Evolutionary conservation across 2,888 invertebrate genomes (phyloP).

Genomic region (Cabera pusaria): DNA sequence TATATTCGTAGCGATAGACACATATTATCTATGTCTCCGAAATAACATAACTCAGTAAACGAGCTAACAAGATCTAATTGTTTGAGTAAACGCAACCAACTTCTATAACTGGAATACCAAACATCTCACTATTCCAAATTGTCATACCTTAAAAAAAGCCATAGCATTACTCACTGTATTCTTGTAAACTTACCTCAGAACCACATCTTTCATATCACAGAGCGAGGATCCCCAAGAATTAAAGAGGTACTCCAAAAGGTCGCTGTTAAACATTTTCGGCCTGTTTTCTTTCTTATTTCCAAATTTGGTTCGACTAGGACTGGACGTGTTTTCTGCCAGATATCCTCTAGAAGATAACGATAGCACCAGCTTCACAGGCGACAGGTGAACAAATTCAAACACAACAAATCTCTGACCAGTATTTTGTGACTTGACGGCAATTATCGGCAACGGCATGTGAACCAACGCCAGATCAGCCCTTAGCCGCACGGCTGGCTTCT

Average conservation of each 20-base stretch:
- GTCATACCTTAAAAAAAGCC: no score
- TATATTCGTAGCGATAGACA: no score
- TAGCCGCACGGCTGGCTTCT: constrained; percentile 82
- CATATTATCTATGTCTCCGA: no score
- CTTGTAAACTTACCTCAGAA: constrained; percentile 81
- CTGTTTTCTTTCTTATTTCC: constrained; percentile 70
- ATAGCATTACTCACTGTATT: no score
- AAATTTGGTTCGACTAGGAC: constrained; percentile 53
- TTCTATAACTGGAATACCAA: no score
- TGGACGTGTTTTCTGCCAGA: constrained; percentile 53
- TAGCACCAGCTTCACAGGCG: constrained; percentile 84
- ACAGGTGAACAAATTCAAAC: constrained; percentile 83
- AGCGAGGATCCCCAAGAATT: constrained; percentile 86
- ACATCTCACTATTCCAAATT: no score
- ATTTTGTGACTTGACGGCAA: constrained; percentile 68
- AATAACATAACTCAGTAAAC: no score
- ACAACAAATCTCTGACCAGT: constrained; percentile 65
- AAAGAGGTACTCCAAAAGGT: constrained; percentile 85
- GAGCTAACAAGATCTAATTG: no score
- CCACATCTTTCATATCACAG: constrained; percentile 86
- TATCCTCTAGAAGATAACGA: constrained; percentile 83
- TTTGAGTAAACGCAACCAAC: no score
- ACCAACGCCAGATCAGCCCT: constrained; percentile 82
- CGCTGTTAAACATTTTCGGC: constrained; percentile 80
- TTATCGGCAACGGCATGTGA: constrained; percentile 81